Evolutionary conservation across 2,888 invertebrate species (phyloP).

Genomic region (Ecdyonurus torrentis): DNA sequence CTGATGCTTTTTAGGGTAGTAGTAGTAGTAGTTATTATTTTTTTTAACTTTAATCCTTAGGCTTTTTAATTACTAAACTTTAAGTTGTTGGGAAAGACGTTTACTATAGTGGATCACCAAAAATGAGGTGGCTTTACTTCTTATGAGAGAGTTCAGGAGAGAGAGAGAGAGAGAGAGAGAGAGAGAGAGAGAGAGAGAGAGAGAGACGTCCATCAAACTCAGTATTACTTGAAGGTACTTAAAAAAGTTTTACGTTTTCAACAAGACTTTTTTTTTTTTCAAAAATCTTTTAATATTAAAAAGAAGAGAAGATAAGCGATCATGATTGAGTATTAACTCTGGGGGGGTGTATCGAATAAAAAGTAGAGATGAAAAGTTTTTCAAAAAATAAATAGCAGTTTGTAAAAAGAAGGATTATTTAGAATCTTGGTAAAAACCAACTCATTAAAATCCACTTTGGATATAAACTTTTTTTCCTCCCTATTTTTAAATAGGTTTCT

Average conservation of each 20-base stretch:
- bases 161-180: not conserved
- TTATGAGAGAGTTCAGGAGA: not conserved
- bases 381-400: no score
- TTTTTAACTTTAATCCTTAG: not conserved
- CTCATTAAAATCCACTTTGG: not conserved
- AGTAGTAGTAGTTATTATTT: no score
- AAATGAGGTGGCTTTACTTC: not conserved
- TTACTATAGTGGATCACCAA: no score
- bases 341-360: no score
- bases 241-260: not conserved
- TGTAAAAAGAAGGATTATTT: no score
- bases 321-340: no score
- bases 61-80: not conserved
- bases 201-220: not conserved
- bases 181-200: not conserved
- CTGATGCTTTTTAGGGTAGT: no score
- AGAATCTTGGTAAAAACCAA: no score
- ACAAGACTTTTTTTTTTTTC: no score
- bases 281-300: not conserved
- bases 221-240: not conserved
- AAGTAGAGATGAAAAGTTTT: no score
- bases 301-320: not conserved
- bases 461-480: not conserved
- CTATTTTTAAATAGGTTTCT: no score
- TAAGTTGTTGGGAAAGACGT: not conserved